Evolutionary conservation across 2,888 invertebrate genomes (phyloP).

Genomic region (Chrysodeixis includens): DNA sequence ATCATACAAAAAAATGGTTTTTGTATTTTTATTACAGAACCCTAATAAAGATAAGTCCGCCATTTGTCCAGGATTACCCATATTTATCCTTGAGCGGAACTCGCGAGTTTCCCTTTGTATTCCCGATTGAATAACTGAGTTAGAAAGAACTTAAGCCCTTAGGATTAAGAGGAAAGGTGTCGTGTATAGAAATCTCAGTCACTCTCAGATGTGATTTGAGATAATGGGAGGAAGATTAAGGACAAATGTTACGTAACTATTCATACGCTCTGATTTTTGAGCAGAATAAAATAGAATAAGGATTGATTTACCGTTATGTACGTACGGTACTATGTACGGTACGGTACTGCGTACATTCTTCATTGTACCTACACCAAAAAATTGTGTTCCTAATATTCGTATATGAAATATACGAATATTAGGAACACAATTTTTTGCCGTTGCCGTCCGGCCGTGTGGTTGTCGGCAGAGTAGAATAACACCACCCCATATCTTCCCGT

Average conservation of each 20-base stretch:
- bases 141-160: conserved; percentile 27
- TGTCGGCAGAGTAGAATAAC: too few relatives aligned
- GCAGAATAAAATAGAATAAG: too few relatives aligned
- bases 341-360: too few relatives aligned
- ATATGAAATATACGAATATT: too few relatives aligned
- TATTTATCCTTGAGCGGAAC: conserved; percentile 28
- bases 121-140: conserved; percentile 31
- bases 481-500: too few relatives aligned
- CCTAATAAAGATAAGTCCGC: conserved; percentile 21
- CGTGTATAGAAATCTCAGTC: conserved; percentile 17
- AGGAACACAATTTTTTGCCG: too few relatives aligned
- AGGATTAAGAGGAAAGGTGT: conserved; percentile 23
- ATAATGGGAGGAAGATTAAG: not conserved
- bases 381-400: too few relatives aligned
- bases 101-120: conserved; percentile 27
- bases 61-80: conserved; percentile 32
- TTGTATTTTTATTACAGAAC: conserved; percentile 17
- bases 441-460: too few relatives aligned
- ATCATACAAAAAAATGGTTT: conserved; percentile 8
- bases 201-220: conserved; percentile 2
- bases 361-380: too few relatives aligned
- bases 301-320: too few relatives aligned
- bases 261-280: too few relatives aligned
- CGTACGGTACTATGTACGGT: too few relatives aligned
- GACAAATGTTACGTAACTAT: not conserved